Percentiles rank a stretch among this genome's conserved stretches.
Conservation (phyloP, 2,888 invertebrate genomes). For the Antitype chi region DNA sequence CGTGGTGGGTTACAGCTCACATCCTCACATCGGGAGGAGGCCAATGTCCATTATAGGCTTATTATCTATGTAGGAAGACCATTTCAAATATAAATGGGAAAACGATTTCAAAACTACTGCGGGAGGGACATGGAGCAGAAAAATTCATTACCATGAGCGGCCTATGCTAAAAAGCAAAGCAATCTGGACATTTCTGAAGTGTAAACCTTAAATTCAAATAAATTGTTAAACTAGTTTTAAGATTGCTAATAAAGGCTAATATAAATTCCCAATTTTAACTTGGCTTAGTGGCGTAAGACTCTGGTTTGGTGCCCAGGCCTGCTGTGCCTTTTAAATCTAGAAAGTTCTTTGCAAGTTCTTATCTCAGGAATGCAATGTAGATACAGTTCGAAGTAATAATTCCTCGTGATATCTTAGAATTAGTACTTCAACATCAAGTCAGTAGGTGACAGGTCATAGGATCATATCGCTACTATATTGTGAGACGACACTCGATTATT, state of each 20-base stretch:
- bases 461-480: slow-evolving; percentile 6
- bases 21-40: no score
- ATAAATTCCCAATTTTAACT: not conserved
- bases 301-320: not conserved
- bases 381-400: slow-evolving; percentile 2
- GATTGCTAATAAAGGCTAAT: not conserved
- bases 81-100: no score
- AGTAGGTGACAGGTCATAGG: not conserved
- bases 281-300: not conserved
- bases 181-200: no score
- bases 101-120: no score
- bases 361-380: not conserved
- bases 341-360: not conserved
- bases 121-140: no score
- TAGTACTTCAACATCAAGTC: not conserved
- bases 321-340: not conserved
- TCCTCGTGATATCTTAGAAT: not conserved
- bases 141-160: no score
- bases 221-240: not conserved
- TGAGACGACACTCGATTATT: not conserved
- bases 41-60: no score
- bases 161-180: no score
- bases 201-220: not conserved
- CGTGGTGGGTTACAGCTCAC: no score
- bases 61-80: no score